Percentiles rank a stretch among this genome's conserved stretches.
phyloP scores from a whole-genome alignment of 2,797 vertebrate genomes.

The Myotis planiceps region DNA sequence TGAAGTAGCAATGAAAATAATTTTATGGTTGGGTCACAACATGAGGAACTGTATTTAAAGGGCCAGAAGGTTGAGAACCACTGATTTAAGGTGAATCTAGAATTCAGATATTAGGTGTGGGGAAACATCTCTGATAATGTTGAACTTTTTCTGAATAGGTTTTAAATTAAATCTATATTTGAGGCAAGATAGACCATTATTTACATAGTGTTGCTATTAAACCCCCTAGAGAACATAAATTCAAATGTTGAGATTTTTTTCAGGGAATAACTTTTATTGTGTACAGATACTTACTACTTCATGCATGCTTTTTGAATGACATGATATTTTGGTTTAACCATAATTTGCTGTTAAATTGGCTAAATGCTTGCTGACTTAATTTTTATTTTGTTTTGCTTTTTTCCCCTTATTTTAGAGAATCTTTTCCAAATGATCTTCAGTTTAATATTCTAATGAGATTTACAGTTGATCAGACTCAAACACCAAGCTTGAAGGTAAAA shows the following conservation, averaged over 20 bases:
- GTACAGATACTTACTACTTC: background rate
- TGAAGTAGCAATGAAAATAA: too few species aligned
- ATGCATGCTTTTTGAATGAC: background rate
- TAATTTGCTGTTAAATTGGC: conserved; percentile 30
- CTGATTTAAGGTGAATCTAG: conserved; percentile 12
- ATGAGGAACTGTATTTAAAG: too few species aligned
- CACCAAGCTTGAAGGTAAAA: conserved; percentile 97
- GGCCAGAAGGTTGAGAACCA: too few species aligned
- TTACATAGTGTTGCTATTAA: conserved; percentile 14
- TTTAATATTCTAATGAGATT: conserved; percentile 99
- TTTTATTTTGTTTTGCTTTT: conserved; percentile 39
- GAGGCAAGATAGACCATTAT: background rate
- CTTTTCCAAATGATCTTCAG: conserved; percentile 97
- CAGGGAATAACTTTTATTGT: background rate
- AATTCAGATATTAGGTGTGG: conserved; percentile 42
- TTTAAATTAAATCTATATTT: background rate
- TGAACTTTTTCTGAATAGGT: conserved; percentile 8
- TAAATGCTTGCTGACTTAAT: background rate
- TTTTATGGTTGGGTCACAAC: too few species aligned
- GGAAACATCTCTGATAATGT: conserved; percentile 31
- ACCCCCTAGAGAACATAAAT: background rate
- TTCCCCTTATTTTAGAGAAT: conserved; percentile 90
- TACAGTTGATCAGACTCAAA: conserved; percentile 99
- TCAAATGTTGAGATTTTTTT: background rate
- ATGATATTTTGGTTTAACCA: background rate